These are phyloP conservation scores for Heliconius ismenius DNA, from an alignment of 2,888 invertebrate genomes.

Conservation along the genomic window DNA sequence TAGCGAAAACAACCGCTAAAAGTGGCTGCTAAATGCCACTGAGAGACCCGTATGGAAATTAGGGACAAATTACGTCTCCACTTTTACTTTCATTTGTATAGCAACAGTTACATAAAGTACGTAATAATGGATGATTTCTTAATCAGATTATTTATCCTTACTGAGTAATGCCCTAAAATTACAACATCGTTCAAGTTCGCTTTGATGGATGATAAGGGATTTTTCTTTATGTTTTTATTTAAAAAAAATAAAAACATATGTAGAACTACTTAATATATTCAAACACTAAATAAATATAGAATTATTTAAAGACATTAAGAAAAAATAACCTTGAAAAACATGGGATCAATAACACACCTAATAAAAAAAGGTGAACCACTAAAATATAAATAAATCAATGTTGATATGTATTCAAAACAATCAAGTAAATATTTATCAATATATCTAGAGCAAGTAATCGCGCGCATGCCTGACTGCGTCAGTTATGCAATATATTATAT, in stretches of 20 bases:
- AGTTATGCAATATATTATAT: constrained; percentile 64
- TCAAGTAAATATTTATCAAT: constrained; percentile 57
- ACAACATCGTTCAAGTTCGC: constrained; percentile 41
- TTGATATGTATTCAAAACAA: constrained; percentile 56
- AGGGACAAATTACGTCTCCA: constrained; percentile 77
- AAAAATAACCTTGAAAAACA: not conserved
- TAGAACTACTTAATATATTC: too few relatives aligned
- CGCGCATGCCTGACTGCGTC: constrained; percentile 59
- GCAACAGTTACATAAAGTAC: constrained; percentile 68
- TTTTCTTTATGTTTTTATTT: not conserved
- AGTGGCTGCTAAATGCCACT: constrained; percentile 70
- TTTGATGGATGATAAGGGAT: constrained; percentile 14
- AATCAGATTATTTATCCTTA: constrained; percentile 64
- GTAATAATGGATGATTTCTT: constrained; percentile 68
- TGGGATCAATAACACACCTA: not conserved
- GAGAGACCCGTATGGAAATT: constrained; percentile 74
- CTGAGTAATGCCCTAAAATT: constrained; percentile 58
- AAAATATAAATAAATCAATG: constrained; percentile 13
- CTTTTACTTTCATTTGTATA: constrained; percentile 75
- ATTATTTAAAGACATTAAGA: too few relatives aligned
- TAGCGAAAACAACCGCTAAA: constrained; percentile 76
- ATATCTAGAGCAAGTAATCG: constrained; percentile 69
- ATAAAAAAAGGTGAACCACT: constrained; percentile 6
- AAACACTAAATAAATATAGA: not conserved
- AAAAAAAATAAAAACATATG: not conserved